Base-by-base conservation (phyloP, 1,140 invertebrate species). In the Drosophila bocki region DNA sequence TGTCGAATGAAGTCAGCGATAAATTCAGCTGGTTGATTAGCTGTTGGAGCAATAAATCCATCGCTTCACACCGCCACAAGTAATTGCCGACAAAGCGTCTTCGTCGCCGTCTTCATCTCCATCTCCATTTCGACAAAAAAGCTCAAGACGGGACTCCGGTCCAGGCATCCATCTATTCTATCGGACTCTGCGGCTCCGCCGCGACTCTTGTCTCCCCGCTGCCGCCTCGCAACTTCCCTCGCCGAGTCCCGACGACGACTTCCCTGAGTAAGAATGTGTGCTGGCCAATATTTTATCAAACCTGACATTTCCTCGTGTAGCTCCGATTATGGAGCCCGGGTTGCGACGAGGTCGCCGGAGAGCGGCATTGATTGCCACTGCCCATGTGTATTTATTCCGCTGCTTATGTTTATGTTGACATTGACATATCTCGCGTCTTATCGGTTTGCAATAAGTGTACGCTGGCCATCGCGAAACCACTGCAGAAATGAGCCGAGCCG, bases 11-110 rank as follows among this genome's bases (percentile, higher is more conserved):
- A 79, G 71, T 87, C 82, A 86, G 63, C 83, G 80, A 86, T 86
- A 86, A 87, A 86, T 87, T 87, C 76, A 83, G 68, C 80, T 86
- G 82, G 80, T 87, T 86, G 76, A 87, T 87, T 87, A 86, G 80
- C 80, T 87, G 71, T 83, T 83, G 72, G 80, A 48, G 83, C 80
- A 82, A 82, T 86, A 87, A 82, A 86, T 86, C 76, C 67, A 79
- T 86, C 76, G 67, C 63, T 87, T 82, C 83, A 83, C 71, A 83
- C 83, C 80, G 71, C 75, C 75, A 87, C 78, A 82, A 77, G 80
- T 87, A 86, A 82, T 79, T 79, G 75, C 80, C 80, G 76, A 87
- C 79, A 83, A 87, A 80, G 81, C 77, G 67, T 77, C 81, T 72
- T 72, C 68, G 59, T 72, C 67, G 78, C 50, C 68, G 61, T 67